These are phyloP conservation scores for Taeniopygia guttata DNA, from an alignment of 2,797 vertebrate genomes.

Conservation along the genomic window DNA sequence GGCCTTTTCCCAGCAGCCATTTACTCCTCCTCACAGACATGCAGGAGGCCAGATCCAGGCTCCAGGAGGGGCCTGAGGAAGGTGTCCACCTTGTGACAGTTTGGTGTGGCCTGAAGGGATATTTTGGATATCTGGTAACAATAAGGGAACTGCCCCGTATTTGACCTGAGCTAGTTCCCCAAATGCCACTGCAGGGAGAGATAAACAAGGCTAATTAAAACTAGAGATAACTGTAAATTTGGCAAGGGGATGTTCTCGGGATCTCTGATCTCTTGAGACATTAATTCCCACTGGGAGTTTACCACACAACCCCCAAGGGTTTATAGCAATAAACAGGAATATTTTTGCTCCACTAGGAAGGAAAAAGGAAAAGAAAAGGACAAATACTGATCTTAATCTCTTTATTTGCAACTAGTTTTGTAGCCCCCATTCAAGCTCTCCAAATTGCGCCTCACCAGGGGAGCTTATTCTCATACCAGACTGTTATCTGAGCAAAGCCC, in stretches of 20 bases:
- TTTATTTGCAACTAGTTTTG: slow-evolving; percentile 24
- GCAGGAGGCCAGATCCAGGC: background rate
- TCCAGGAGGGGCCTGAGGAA: background rate
- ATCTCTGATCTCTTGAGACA: slow-evolving; percentile 61
- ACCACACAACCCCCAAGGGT: slow-evolving; percentile 33
- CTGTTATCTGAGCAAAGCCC: background rate
- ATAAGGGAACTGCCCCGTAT: background rate
- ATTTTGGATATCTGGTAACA: background rate
- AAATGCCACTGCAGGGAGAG: slow-evolving; percentile 15
- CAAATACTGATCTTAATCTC: slow-evolving; percentile 60
- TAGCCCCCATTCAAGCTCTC: slow-evolving; percentile 30
- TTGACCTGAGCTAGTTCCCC: slow-evolving; percentile 26
- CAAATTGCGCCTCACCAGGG: slow-evolving; percentile 36
- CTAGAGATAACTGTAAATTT: background rate
- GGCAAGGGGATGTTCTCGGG: slow-evolving; percentile 15
- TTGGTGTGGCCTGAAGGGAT: background rate
- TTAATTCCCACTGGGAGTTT: slow-evolving; percentile 26
- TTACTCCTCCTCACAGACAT: background rate
- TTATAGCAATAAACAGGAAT: slow-evolving; percentile 53
- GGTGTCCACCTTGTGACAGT: background rate
- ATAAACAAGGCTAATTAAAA: slow-evolving; percentile 43
- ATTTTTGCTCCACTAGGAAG: slow-evolving; percentile 53
- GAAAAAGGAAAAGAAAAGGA: slow-evolving; percentile 25
- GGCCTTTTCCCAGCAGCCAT: background rate
- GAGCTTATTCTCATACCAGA: slow-evolving; percentile 24